A percentile compares a stretch with the other conserved stretches of the same genome.
Conservation (phyloP, 92 coral and sea anemone species). For the Heliopora coerulea region DNA sequence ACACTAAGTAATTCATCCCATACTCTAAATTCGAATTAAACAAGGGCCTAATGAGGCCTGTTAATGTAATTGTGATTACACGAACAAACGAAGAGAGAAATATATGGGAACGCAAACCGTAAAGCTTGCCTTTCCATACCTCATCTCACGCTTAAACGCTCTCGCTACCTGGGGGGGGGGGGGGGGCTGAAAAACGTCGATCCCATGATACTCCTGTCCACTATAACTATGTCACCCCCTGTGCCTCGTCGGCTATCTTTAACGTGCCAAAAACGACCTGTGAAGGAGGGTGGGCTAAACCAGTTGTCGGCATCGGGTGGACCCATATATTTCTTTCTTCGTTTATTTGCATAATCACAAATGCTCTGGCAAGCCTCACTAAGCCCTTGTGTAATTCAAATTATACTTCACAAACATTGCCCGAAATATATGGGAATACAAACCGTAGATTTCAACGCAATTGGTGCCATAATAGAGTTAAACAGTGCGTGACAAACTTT, state of each 20-base stretch:
- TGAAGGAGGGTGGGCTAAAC: constrained; percentile 3
- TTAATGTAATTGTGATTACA: constrained; percentile 38
- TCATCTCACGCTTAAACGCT: constrained; percentile 1
- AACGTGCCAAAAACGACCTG: neutral
- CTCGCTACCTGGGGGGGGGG: constrained; percentile 10
- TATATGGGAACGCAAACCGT: constrained; percentile 25
- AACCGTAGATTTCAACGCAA: constrained; percentile 38
- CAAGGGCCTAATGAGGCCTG: constrained; percentile 23
- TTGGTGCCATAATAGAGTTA: neutral
- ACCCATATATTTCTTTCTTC: constrained; percentile 37
- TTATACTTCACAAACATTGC: constrained; percentile 33
- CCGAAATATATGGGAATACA: constrained; percentile 43
- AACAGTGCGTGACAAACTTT: neutral
- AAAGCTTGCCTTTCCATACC: constrained; percentile 10
- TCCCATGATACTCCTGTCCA: neutral
- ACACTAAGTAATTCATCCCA: too few species aligned
- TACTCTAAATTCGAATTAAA: constrained; percentile 22
- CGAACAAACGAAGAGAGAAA: constrained; percentile 40
- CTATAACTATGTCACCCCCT: neutral
- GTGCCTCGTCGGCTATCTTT: constrained; percentile 22
- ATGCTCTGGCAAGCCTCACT: constrained; percentile 21
- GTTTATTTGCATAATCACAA: constrained; percentile 37
- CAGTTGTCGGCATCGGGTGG: constrained; percentile 3
- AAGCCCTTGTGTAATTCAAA: constrained; percentile 23
- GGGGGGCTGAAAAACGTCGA: neutral